Percentiles rank a stretch among this genome's conserved stretches.
Conservation (phyloP, 2,797 vertebrate genomes). For the Acipenser oxyrinchus region DNA sequence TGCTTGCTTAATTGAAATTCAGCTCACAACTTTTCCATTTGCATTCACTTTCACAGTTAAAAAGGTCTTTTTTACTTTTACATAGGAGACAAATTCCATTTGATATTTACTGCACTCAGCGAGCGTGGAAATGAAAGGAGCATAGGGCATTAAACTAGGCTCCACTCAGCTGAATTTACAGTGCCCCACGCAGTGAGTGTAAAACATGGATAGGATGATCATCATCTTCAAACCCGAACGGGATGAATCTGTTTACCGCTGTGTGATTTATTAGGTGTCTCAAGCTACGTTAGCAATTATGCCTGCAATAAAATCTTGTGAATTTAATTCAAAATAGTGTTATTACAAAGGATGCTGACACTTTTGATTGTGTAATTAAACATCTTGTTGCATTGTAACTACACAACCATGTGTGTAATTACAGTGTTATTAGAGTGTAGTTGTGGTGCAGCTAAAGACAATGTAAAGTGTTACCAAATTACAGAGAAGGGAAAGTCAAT, state of each 20-base stretch:
- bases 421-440: no score
- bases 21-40: constrained; percentile 16
- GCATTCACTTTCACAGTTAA: constrained; percentile 35
- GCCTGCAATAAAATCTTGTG: not conserved
- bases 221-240: constrained; percentile 27
- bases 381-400: no score
- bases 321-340: constrained; percentile 7
- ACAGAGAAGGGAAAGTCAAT: no score
- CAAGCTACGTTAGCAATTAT: constrained; percentile 13
- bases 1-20: constrained; percentile 18
- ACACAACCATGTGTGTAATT: no score
- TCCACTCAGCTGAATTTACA: constrained; percentile 30
- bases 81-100: constrained; percentile 37
- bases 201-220: constrained; percentile 28
- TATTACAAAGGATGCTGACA: constrained; percentile 3
- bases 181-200: constrained; percentile 23
- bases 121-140: constrained; percentile 30
- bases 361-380: no score
- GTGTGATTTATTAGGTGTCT: constrained; percentile 25
- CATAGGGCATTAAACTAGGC: constrained; percentile 46
- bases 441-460: no score
- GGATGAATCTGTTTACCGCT: constrained; percentile 21
- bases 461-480: no score
- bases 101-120: constrained; percentile 42
- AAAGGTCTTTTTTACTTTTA: constrained; percentile 36